Percentiles rank a stretch among this genome's conserved stretches.
Conservation (phyloP, 2,888 invertebrate species). For the Epirrhoe tristata region DNA sequence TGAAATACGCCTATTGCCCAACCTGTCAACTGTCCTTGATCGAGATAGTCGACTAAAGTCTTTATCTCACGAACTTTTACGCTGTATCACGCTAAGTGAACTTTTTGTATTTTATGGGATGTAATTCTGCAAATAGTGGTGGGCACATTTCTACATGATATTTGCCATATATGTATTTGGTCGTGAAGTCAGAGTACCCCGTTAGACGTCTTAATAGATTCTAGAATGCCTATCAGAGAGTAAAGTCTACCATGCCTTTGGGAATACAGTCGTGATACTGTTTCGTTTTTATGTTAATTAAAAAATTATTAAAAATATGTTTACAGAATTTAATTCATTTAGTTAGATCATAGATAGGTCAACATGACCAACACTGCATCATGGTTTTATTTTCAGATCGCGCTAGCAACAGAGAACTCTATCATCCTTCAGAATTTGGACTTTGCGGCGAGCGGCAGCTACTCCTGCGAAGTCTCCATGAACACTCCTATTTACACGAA, state of each 20-base stretch:
- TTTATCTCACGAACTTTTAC: neutral
- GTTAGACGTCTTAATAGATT: too few relatives aligned
- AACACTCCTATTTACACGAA: slow-evolving; percentile 91
- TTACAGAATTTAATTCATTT: too few relatives aligned
- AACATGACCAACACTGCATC: neutral
- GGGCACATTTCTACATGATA: too few relatives aligned
- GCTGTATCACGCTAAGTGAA: neutral
- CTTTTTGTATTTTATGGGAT: neutral
- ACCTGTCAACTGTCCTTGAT: slow-evolving; percentile 4
- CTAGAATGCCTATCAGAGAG: too few relatives aligned
- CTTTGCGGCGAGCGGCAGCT: slow-evolving; percentile 89
- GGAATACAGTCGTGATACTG: too few relatives aligned
- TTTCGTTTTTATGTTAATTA: too few relatives aligned
- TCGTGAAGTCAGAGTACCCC: too few relatives aligned
- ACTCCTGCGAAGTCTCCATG: slow-evolving; percentile 90
- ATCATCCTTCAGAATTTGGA: slow-evolving; percentile 89
- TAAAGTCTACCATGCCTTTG: too few relatives aligned
- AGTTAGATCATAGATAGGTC: too few relatives aligned
- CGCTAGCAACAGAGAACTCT: slow-evolving; percentile 88
- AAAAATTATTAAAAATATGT: too few relatives aligned
- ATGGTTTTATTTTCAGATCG: slow-evolving; percentile 81
- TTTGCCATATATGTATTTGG: too few relatives aligned
- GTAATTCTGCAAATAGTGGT: too few relatives aligned
- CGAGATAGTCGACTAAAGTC: neutral
- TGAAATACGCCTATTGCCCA: slow-evolving; percentile 9